Conservation (phyloP, 2,113 vertebrate species). For the Chloroceryle aenea region DNA sequence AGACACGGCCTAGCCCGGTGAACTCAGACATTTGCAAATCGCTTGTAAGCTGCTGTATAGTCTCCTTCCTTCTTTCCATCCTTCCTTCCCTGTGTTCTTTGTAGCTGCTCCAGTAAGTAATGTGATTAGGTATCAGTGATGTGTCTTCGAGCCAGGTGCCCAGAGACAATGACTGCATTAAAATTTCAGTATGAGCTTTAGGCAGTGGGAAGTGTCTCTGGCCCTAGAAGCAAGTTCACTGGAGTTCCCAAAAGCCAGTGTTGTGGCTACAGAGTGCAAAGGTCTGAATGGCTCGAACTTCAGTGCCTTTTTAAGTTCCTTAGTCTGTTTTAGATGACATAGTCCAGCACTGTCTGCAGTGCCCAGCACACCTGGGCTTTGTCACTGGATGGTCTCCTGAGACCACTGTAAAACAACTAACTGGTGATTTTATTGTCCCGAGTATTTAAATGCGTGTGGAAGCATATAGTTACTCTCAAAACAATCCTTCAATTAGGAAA, state of each 20-base stretch:
- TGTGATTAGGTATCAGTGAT: fast-evolving
- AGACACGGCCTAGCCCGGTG: too few species aligned
- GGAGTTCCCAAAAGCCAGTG: neutral
- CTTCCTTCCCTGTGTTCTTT: neutral
- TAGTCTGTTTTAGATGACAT: neutral
- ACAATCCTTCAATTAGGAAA: neutral
- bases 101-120: neutral
- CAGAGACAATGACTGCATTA: neutral
- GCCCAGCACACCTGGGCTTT: neutral
- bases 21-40: neutral
- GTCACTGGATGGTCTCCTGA: neutral
- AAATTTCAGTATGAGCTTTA: neutral
- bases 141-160: neutral
- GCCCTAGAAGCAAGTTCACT: neutral
- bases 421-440: neutral
- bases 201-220: neutral
- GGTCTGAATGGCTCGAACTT: neutral
- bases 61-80: neutral
- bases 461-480: neutral
- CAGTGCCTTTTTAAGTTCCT: neutral
- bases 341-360: neutral
- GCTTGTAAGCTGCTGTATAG: neutral
- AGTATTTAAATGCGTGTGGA: neutral
- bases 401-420: neutral
- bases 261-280: neutral